Evolutionary conservation across 2,888 invertebrate genomes (phyloP), one percentile per base, ranked within the genome.

Genomic region (Caprella mutica): DNA sequence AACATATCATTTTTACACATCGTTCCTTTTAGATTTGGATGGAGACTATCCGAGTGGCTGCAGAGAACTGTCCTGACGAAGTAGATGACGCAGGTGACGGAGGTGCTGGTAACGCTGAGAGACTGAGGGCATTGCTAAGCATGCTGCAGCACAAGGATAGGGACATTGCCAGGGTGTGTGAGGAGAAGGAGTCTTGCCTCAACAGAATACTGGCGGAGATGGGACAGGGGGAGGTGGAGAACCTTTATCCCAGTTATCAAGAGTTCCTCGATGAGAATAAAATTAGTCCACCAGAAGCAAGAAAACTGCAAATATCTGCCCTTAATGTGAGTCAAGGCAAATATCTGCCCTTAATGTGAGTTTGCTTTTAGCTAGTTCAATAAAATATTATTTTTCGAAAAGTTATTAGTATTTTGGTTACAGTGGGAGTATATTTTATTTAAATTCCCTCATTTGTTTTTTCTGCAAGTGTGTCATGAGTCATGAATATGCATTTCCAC

Each of bases 131-230:
- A 71, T 80, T 89, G 68, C 84, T 87, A 67, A 84, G 88, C 87
- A 81, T 87, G 70, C 77, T 93, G 71, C 80, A 89, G 54, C 83
- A 85, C 67, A 91, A 91, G 71, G 93, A 93, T 72, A 80, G 84
- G 38, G 88, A 89, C 69, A 87, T 91, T 69, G 88, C 89, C 14
- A 75, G 83, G 23, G 75, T 90, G 44, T 77, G 93, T 48, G 91
- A 93, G 71, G 90, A 91, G 69, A 93, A 92, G 72, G 86, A 91
- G 78, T 80, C 83, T 46, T 72, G 92, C 52, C 69, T 74, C 60
- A 86, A 90, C 78, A 80, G 83, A 48, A 72, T 92, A 52, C 69
- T 74, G 61, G 55, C 67, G 6, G 73, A 74, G 43, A 86, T 92
- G 69, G 77, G 89, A 72, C 76, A 84, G 46, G 82, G 82, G 14